Percentiles rank a stretch among this genome's conserved stretches.
These are phyloP conservation scores for Gymnothorax javanicus DNA, from an alignment of 2,797 vertebrate species.

Conservation along the genomic window DNA sequence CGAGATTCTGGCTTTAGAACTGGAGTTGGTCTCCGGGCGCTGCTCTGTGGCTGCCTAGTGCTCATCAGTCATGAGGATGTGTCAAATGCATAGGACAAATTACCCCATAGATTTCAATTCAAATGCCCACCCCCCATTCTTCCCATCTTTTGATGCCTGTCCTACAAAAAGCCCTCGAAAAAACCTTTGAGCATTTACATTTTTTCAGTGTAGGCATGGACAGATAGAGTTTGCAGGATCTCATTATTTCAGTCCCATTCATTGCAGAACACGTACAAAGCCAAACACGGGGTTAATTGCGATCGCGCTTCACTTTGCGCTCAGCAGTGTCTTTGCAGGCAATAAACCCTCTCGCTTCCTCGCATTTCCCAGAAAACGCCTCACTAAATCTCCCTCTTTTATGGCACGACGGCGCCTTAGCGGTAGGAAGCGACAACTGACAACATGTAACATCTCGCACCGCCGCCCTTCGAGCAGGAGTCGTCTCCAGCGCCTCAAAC, in stretches of 20 bases:
- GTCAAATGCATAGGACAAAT: neutral
- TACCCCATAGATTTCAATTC: too few relatives aligned
- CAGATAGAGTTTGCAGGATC: neutral
- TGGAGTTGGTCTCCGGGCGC: too few relatives aligned
- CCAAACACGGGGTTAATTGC: neutral
- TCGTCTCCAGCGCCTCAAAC: neutral
- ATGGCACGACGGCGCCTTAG: neutral
- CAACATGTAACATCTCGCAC: neutral
- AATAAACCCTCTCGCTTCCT: neutral
- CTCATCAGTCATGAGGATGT: too few relatives aligned
- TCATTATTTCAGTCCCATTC: neutral
- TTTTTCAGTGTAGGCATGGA: neutral
- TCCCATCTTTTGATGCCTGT: too few relatives aligned
- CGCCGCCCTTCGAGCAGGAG: neutral
- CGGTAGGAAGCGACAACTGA: neutral
- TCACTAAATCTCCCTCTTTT: neutral
- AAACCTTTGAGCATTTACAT: neutral
- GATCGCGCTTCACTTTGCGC: neutral
- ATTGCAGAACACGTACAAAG: neutral
- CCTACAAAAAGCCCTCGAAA: too few relatives aligned
- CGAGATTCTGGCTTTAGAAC: too few relatives aligned
- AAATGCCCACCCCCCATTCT: too few relatives aligned
- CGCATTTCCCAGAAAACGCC: neutral
- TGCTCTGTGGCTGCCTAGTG: too few relatives aligned
- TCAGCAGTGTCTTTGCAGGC: neutral